Conservation (phyloP, 1,140 invertebrate genomes). For the Psilanteris sp. region DNA sequence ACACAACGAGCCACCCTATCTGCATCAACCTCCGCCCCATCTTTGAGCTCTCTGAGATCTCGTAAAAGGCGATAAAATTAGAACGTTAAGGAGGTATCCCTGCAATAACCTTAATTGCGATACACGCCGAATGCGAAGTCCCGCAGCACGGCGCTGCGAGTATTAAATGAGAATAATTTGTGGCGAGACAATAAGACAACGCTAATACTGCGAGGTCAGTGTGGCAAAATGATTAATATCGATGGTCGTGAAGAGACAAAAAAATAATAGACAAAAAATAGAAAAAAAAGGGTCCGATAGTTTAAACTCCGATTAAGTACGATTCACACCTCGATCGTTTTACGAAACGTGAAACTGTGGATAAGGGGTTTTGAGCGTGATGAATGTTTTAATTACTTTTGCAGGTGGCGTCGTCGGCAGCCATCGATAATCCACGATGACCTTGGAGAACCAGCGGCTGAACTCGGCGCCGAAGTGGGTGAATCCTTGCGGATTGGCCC, state of each 20-base stretch:
- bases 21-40: slow-evolving; percentile 25
- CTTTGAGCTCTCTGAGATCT: slow-evolving; percentile 8
- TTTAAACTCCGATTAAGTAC: slow-evolving; percentile 4
- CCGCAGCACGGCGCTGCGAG: neutral
- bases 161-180: slow-evolving; percentile 47
- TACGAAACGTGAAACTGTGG: slow-evolving; percentile 16
- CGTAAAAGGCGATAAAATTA: slow-evolving; percentile 37
- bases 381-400: slow-evolving; percentile 56
- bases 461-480: slow-evolving; percentile 41
- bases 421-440: slow-evolving; percentile 25
- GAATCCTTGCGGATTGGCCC: slow-evolving; percentile 33
- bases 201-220: slow-evolving; percentile 13
- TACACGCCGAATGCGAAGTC: slow-evolving; percentile 71
- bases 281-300: slow-evolving; percentile 4
- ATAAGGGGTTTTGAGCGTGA: slow-evolving; percentile 40
- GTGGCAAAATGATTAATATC: slow-evolving; percentile 12
- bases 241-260: slow-evolving; percentile 17
- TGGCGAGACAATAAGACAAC: slow-evolving; percentile 16
- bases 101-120: slow-evolving; percentile 77
- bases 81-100: slow-evolving; percentile 18
- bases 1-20: slow-evolving; percentile 39
- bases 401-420: slow-evolving; percentile 27
- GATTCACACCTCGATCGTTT: slow-evolving; percentile 27
- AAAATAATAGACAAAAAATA: too few species aligned
- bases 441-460: slow-evolving; percentile 17